phyloP scores from a whole-genome alignment of 2,888 invertebrate genomes.

The Hemaris fuciformis region DNA sequence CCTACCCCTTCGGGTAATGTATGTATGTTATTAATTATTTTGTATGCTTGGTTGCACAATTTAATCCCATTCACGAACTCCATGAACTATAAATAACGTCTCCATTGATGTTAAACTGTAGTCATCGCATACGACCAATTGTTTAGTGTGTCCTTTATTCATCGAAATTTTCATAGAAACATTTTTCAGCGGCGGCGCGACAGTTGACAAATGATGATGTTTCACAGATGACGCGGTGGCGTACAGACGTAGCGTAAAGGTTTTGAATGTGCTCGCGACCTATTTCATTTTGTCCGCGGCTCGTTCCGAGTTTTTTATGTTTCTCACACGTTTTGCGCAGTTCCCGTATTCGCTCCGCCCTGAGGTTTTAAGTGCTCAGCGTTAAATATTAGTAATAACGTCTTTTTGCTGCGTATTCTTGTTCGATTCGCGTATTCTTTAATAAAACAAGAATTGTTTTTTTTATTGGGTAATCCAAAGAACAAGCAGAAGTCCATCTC shows the following conservation, averaged over 20 bases:
- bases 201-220: slow-evolving; percentile 42
- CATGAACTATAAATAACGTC: not conserved
- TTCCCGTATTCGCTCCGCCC: not conserved
- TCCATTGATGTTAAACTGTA: not conserved
- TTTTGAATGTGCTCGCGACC: slow-evolving; percentile 21
- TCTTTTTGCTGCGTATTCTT: too few species aligned
- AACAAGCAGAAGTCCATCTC: too few species aligned
- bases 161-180: slow-evolving; percentile 30
- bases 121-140: not conserved
- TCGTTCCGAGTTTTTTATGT: slow-evolving; percentile 15
- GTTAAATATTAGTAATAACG: not conserved
- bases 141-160: slow-evolving; percentile 25
- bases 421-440: not conserved
- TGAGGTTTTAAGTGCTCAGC: not conserved
- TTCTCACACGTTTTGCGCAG: slow-evolving; percentile 10
- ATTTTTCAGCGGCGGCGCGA: slow-evolving; percentile 26
- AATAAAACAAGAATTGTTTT: too few species aligned
- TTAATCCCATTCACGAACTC: not conserved
- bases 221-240: slow-evolving; percentile 28
- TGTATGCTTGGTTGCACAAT: too few species aligned
- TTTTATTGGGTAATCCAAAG: too few species aligned
- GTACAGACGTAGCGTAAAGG: slow-evolving; percentile 18
- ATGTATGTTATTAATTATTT: too few species aligned
- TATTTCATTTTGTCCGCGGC: slow-evolving; percentile 18
- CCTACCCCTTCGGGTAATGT: too few species aligned